Evolutionary conservation across 2,797 vertebrate genomes (phyloP).

Genomic region (Allobates femoralis): DNA sequence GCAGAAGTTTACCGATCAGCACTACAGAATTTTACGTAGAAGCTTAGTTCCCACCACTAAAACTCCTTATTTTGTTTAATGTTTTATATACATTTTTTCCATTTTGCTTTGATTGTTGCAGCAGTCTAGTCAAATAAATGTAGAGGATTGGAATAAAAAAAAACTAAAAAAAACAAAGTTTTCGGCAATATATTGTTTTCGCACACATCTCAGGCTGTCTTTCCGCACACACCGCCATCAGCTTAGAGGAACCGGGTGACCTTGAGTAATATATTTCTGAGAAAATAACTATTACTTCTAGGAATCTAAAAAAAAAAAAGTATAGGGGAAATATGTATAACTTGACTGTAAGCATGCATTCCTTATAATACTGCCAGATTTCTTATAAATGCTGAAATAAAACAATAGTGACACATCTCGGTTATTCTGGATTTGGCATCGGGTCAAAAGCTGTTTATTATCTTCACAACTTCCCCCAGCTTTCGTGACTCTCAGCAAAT

Average conservation of each 20-base stretch:
- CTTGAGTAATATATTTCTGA: conserved; percentile 51
- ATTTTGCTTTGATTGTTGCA: neutral
- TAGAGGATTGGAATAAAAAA: neutral
- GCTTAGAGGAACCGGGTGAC: conserved; percentile 42
- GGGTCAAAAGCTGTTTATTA: conserved; percentile 62
- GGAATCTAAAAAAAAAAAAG: conserved; percentile 42
- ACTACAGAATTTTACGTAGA: neutral
- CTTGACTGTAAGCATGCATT: conserved; percentile 55
- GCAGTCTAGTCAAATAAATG: neutral
- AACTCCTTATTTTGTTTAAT: neutral
- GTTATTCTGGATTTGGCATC: conserved; percentile 54
- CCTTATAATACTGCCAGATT: conserved; percentile 38
- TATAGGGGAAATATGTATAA: conserved; percentile 55
- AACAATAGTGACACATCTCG: conserved; percentile 55
- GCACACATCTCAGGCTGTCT: neutral
- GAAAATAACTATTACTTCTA: conserved; percentile 47
- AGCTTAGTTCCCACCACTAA: neutral
- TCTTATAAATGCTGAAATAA: conserved; percentile 59
- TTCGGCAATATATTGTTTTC: neutral
- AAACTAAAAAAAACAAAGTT: neutral
- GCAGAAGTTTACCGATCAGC: neutral
- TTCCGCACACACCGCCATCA: neutral
- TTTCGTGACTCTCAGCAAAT: conserved; percentile 58
- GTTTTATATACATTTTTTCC: neutral
- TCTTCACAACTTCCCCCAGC: conserved; percentile 48